Conservation (phyloP, 2,888 invertebrate species). For the Rutpela maculata region DNA sequence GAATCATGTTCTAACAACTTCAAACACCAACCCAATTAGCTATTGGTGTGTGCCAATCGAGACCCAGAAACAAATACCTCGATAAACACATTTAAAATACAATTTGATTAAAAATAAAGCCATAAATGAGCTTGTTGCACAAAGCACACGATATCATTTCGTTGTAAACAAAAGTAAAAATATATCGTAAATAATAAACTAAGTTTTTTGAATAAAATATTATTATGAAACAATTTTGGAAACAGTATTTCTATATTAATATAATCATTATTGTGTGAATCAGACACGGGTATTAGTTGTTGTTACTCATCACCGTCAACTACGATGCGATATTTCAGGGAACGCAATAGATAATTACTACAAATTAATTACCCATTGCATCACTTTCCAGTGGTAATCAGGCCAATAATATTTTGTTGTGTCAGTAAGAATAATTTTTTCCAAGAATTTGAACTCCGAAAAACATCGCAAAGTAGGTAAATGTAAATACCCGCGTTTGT, state of each 20-base stretch:
- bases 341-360: conserved; percentile 55
- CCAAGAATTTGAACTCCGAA: conserved; percentile 29
- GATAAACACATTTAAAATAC: conserved; percentile 38
- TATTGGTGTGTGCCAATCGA: conserved; percentile 44
- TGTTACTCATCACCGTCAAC: conserved; percentile 39
- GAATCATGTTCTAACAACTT: conserved; percentile 29
- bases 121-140: conserved; percentile 5
- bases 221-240: conserved; percentile 9
- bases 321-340: conserved; percentile 50
- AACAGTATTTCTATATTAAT: conserved; percentile 11
- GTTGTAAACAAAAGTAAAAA: conserved; percentile 7
- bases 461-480: conserved; percentile 33
- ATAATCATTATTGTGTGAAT: conserved; percentile 29
- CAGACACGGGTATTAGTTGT: conserved; percentile 26
- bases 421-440: conserved; percentile 25
- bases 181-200: background rate
- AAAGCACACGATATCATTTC: background rate
- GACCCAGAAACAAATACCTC: conserved; percentile 51
- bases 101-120: conserved; percentile 31
- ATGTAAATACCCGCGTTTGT: conserved; percentile 11
- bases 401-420: conserved; percentile 32
- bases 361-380: conserved; percentile 59
- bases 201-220: background rate
- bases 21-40: conserved; percentile 26
- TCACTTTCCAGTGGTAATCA: conserved; percentile 47